Base-by-base conservation (phyloP, 2,888 invertebrate species). In the Maniola hyperantus region DNA sequence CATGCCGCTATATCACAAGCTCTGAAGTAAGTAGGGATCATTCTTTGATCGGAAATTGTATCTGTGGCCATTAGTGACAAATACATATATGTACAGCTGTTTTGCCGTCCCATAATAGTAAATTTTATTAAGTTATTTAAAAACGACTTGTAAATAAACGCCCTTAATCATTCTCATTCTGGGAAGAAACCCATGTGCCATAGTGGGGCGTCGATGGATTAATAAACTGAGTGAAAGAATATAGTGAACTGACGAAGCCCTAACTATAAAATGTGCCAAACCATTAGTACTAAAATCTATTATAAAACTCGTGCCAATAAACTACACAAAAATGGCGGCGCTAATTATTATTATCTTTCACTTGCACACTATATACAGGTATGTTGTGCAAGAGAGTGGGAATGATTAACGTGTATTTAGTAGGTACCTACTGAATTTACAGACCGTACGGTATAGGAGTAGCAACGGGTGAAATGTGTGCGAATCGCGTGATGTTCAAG, bases 401-500 rank as follows among this genome's bases (percentile, higher is more conserved):
- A 34, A 51, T 57, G 48, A 36, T 46, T 39, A 54, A 26, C 2
- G 26, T 4, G n/a, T n/a, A n/a, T 26, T 26, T 26, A 26, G 4
- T 7, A n/a, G n/a, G n/a, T n/a, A n/a, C n/a, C n/a, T n/a, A 7
- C 6, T 5, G 6, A 5, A 51, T 13, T 59, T 34, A 6, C 63
- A 93, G 95, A 72, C 96, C 96, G 0, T 91, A 94, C 50, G 96
- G 95, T 8, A 97, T 98, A 71, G 96, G 96, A 4, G 97, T 98
- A 46, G 98, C 98, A 0, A 97, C 97, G 0, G 98, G 98, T 0
- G 98, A 98, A 89, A 96, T 97, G 95, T 97, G 97, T 83, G 96
- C 96, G 39, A 98, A 98, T 91, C 93, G 98, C 64, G 96, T 98
- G 0, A 95, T 98, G 93, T 98, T 98, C 91, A 98, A 98, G 80